These are phyloP conservation scores for Adelges cooleyi DNA, from an alignment of 1,140 invertebrate genomes.

Conservation along the genomic window DNA sequence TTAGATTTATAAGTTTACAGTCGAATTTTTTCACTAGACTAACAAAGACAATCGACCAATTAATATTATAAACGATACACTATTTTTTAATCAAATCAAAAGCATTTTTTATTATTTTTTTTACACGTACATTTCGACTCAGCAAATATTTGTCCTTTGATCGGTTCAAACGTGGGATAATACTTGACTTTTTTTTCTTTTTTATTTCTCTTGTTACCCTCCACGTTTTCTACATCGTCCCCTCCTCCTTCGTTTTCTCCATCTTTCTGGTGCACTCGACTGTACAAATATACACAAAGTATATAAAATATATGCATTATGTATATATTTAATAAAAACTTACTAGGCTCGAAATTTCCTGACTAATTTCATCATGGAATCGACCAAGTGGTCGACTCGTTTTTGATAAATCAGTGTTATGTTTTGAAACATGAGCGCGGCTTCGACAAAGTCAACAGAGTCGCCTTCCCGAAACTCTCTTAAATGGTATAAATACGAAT, in stretches of 20 bases:
- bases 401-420: constrained; percentile 43
- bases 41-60: neutral
- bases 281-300: neutral
- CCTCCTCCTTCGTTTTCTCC: neutral
- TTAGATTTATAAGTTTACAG: neutral
- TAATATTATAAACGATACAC: neutral
- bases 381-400: constrained; percentile 42
- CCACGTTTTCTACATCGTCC: neutral
- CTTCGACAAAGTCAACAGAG: constrained; percentile 44
- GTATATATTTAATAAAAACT: neutral
- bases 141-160: neutral
- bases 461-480: constrained; percentile 33
- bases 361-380: constrained; percentile 39
- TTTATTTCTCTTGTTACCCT: neutral
- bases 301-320: no score
- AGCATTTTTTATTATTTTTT: no score
- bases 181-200: constrained; percentile 4
- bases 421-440: constrained; percentile 43
- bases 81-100: no score
- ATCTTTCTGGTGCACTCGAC: neutral
- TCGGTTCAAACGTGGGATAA: constrained; percentile 15
- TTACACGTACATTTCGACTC: neutral
- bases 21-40: neutral
- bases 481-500: constrained; percentile 30
- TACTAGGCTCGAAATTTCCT: constrained; percentile 33